Evolutionary conservation across 2,113 vertebrate genomes (phyloP).

Genomic region (Irena cyanogastra): DNA sequence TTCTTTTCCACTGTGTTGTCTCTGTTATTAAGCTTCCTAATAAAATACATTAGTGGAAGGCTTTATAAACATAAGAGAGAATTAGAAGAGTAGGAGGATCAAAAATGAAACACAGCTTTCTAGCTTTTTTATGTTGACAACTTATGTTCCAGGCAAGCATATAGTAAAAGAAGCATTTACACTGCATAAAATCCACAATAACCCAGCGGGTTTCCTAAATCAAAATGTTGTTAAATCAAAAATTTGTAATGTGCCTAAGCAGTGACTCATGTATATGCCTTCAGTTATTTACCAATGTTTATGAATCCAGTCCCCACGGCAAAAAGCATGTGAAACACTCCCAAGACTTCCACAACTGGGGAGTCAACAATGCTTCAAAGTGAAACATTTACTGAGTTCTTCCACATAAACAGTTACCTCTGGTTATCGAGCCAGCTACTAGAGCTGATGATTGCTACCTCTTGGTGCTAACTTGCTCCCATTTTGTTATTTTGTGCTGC

Average conservation of each 20-base stretch:
- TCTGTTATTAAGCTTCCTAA: not conserved
- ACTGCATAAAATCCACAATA: not conserved
- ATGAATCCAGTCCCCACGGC: not conserved
- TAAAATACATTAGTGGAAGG: not conserved
- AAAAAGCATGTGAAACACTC: not conserved
- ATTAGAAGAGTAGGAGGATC: not conserved
- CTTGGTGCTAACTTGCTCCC: not conserved
- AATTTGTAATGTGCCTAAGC: not conserved
- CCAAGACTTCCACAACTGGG: rapidly evolving
- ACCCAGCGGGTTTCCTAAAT: not conserved
- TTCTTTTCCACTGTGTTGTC: not conserved
- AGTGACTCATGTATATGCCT: not conserved
- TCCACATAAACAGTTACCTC: not conserved
- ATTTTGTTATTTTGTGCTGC: not conserved
- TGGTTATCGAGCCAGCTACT: not conserved
- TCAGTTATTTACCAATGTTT: not conserved
- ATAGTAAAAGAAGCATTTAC: not conserved
- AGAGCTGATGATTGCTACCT: not conserved
- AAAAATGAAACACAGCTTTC: not conserved
- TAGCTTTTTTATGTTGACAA: not conserved
- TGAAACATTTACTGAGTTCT: not conserved
- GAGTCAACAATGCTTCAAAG: not conserved
- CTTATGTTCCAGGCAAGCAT: not conserved
- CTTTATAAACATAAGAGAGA: not conserved
- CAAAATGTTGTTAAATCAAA: not conserved